Percentiles rank a stretch among this genome's conserved stretches.
phyloP scores from a whole-genome alignment of 2,797 vertebrate genomes.

The Pangasius krempfi region DNA sequence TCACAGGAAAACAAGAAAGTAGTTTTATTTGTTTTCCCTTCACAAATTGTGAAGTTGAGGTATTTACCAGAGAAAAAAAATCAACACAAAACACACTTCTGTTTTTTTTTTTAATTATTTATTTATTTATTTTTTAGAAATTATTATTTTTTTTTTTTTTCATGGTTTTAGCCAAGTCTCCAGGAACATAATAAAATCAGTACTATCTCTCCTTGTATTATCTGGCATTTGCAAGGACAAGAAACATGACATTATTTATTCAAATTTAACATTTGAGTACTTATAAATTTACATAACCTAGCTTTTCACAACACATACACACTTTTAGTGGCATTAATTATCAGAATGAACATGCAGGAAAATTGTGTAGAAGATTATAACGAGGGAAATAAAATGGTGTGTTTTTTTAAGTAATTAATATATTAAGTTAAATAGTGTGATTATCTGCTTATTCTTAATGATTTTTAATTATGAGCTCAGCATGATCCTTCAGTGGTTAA shows the following conservation, averaged over 20 bases:
- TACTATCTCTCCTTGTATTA: constrained; percentile 18
- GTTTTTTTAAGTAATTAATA: constrained; percentile 19
- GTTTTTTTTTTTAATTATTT: no score
- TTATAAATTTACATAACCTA: constrained; percentile 23
- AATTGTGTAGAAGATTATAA: constrained; percentile 3
- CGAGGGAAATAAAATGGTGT: neutral
- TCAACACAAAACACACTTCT: neutral
- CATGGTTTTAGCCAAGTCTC: neutral
- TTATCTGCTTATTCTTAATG: constrained; percentile 19
- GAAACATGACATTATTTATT: constrained; percentile 22
- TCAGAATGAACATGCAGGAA: neutral
- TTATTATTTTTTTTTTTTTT: no score
- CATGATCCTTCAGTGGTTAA: constrained; percentile 33
- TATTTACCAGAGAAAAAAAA: constrained; percentile 17
- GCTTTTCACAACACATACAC: constrained; percentile 9
- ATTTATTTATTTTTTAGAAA: no score
- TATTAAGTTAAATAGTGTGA: neutral
- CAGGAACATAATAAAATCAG: neutral
- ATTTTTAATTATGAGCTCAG: constrained; percentile 53
- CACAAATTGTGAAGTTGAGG: neutral
- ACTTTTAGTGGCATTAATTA: neutral
- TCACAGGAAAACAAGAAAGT: neutral
- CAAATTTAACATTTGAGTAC: constrained; percentile 31
- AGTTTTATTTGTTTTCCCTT: neutral
- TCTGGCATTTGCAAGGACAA: constrained; percentile 15